Percentiles rank a stretch among this genome's conserved stretches.
Evolutionary conservation across 2,113 vertebrate species (phyloP).

Genomic region (Erinaceus europaeus): DNA sequence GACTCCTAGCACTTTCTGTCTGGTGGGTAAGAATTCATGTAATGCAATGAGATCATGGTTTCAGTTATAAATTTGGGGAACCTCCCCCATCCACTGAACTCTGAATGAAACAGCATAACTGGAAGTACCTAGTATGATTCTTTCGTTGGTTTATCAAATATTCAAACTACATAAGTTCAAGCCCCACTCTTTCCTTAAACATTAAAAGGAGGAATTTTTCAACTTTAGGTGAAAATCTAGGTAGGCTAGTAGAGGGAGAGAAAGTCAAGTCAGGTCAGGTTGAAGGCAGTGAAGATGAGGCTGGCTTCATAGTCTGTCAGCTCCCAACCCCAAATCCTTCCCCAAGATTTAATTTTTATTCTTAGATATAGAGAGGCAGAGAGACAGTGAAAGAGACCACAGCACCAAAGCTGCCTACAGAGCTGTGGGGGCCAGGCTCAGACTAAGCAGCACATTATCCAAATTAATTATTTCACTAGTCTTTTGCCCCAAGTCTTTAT

Average conservation of each 20-base stretch:
- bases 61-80: not conserved
- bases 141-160: constrained; percentile 21
- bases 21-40: not conserved
- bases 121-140: not conserved
- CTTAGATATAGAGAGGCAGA: too few species aligned
- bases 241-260: not conserved
- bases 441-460: too few species aligned
- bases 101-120: not conserved
- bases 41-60: not conserved
- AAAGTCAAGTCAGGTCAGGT: not conserved
- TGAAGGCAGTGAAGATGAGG: not conserved
- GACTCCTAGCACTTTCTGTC: not conserved
- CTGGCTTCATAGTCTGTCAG: not conserved
- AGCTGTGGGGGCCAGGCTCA: too few species aligned
- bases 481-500: not conserved
- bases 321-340: not conserved
- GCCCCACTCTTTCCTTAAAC: not conserved
- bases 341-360: not conserved
- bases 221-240: constrained; percentile 3
- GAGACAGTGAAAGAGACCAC: too few species aligned
- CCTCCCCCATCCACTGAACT: too few species aligned
- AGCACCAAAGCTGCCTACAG: too few species aligned
- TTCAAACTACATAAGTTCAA: constrained; percentile 19
- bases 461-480: too few species aligned
- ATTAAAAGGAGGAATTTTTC: not conserved